phyloP scores from a whole-genome alignment of 2,797 vertebrate species.

The Clarias laeviceps region DNA sequence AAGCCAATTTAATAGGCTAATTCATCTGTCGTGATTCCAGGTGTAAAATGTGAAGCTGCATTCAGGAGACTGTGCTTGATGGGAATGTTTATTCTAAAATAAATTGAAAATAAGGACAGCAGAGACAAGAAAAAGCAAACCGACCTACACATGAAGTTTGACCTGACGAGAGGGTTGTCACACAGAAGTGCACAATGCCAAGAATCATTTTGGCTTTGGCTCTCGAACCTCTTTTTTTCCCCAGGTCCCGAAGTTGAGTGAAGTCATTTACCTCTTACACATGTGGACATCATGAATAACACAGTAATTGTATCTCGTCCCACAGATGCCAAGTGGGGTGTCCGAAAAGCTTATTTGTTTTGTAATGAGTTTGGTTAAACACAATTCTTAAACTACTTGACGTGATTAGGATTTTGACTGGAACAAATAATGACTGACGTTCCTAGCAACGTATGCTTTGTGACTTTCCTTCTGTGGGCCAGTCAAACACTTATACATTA shows the following conservation, averaged over 20 bases:
- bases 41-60: constrained; percentile 12
- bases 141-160: constrained; percentile 19
- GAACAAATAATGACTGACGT: constrained; percentile 35
- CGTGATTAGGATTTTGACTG: constrained; percentile 18
- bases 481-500: constrained; percentile 32
- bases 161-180: constrained; percentile 33
- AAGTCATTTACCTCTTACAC: constrained; percentile 49
- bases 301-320: constrained; percentile 26
- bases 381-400: not conserved
- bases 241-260: constrained; percentile 49
- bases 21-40: not conserved
- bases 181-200: constrained; percentile 26
- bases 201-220: constrained; percentile 54
- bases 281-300: constrained; percentile 34
- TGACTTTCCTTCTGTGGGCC: constrained; percentile 19
- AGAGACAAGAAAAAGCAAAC: constrained; percentile 27
- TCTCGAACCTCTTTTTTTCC: constrained; percentile 37
- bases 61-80: constrained; percentile 18
- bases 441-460: constrained; percentile 39
- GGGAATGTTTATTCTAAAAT: constrained; percentile 21
- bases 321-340: constrained; percentile 34
- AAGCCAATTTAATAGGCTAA: not conserved
- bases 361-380: constrained; percentile 6
- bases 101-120: constrained; percentile 10
- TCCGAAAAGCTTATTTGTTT: constrained; percentile 29